phyloP scores from a whole-genome alignment of 2,888 invertebrate species.

The Uloborus plumipes region DNA sequence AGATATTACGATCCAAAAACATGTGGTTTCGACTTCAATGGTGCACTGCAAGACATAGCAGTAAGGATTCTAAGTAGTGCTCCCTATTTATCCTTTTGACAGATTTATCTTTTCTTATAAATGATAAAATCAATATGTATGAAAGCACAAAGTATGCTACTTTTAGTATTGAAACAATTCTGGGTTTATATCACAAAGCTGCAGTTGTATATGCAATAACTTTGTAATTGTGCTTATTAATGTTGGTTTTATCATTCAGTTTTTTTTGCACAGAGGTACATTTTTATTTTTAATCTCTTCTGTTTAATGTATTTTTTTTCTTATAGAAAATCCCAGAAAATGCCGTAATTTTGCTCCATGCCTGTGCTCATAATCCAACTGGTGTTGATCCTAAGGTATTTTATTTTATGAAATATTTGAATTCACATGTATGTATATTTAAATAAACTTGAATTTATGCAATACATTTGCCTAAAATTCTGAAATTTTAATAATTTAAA shows the following conservation, averaged over 20 bases:
- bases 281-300: neutral
- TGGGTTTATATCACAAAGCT: too few species aligned
- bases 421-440: too few species aligned
- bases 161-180: too few species aligned
- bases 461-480: too few species aligned
- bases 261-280: neutral
- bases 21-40: conserved; percentile 92
- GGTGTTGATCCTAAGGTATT: conserved; percentile 85
- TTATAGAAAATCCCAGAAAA: conserved; percentile 91
- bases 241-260: neutral
- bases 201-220: too few species aligned
- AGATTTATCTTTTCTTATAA: neutral
- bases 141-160: neutral
- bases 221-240: too few species aligned
- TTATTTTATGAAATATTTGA: neutral
- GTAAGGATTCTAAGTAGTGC: conserved; percentile 68
- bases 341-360: conserved; percentile 91
- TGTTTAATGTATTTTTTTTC: conserved; percentile 28
- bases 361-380: conserved; percentile 98
- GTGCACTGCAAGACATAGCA: conserved; percentile 87
- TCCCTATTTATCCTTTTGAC: neutral
- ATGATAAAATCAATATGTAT: neutral
- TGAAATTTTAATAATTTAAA: too few species aligned
- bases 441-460: too few species aligned
- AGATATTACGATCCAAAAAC: conserved; percentile 94